Evolutionary conservation across 1,140 invertebrate species (phyloP), one percentile per base, ranked within the genome.

Genomic region (Leptopilina clavipes): DNA sequence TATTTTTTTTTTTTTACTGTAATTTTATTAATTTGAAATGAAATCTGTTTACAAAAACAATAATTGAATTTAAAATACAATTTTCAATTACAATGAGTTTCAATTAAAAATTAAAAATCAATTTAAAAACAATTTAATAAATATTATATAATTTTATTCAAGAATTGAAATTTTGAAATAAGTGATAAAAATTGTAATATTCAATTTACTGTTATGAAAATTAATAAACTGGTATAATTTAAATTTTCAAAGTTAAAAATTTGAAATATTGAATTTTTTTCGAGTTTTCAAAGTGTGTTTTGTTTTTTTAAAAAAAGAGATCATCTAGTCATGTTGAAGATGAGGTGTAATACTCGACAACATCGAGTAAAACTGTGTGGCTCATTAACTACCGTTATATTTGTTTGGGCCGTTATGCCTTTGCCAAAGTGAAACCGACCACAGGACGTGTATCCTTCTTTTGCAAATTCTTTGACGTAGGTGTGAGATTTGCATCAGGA

Each of bases 311-410:
- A 65, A 25, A 25, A 59, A 25, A 37, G 10, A 5, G 25, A 22
- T 40, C 37, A 65, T 65, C 48, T 52, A 65, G 59, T 25, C 14
- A 31, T 31, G 14, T 22, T 59, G n/a, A 59, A 59, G 17, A 18
- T 59, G 17, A 22, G 19, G 11, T 59, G 19, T 18, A 31, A 31
- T 31, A 14, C 6, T 40, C 25, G 25, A 14, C 22, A 31, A 65
- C 25, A 65, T 31, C 22, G 59, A 65, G 59, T 37, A 65, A 52
- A 65, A 65, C 59, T 65, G 59, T 65, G 65, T 59, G 31, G 84
- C 82, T 88, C 82, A 87, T 89, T 89, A 89, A 88, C 85, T 87
- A 86, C 88, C 88, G 88, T 89, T 89, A 89, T 86, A 84, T 89
- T 89, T 89, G 86, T 86, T 85, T 88, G 85, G 87, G 88, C 88